Percentiles rank a stretch among this genome's conserved stretches.
These are phyloP conservation scores for Paracyclopina nana DNA, from an alignment of 1,140 invertebrate genomes.

Conservation along the genomic window DNA sequence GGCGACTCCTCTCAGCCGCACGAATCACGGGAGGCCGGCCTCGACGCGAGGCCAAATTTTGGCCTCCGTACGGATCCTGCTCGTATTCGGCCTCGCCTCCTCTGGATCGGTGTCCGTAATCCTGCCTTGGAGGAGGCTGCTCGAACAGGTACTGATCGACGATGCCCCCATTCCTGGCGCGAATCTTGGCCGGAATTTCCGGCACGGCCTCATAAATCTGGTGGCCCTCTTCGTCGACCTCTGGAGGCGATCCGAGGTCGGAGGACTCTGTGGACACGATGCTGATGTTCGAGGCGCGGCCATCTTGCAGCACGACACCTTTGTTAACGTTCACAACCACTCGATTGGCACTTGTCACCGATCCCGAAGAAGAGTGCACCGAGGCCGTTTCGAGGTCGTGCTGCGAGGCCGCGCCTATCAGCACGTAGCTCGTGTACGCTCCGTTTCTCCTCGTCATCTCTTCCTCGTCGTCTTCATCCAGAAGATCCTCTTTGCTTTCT, in stretches of 20 bases:
- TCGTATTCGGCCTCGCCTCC: constrained; percentile 3
- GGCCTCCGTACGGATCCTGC: background rate
- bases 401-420: constrained; percentile 5
- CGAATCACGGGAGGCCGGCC: constrained; percentile 11
- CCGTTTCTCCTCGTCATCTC: background rate
- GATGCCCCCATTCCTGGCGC: background rate
- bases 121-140: background rate
- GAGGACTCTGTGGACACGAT: constrained; percentile 16
- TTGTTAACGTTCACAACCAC: constrained; percentile 7
- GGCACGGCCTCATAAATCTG: background rate
- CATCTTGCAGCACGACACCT: constrained; percentile 15
- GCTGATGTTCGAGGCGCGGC: constrained; percentile 13
- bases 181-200: constrained; percentile 5
- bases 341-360: background rate
- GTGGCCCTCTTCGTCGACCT: too few relatives aligned
- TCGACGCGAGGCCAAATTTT: constrained; percentile 1
- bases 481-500: background rate
- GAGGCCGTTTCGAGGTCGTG: background rate
- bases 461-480: constrained; percentile 1
- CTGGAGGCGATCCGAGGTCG: background rate
- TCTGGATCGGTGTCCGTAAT: background rate
- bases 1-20: background rate
- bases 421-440: constrained; percentile 15
- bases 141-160: background rate
- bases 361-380: background rate